phyloP scores from a whole-genome alignment of 2,888 invertebrate genomes.

The Gerosis bhagava region DNA sequence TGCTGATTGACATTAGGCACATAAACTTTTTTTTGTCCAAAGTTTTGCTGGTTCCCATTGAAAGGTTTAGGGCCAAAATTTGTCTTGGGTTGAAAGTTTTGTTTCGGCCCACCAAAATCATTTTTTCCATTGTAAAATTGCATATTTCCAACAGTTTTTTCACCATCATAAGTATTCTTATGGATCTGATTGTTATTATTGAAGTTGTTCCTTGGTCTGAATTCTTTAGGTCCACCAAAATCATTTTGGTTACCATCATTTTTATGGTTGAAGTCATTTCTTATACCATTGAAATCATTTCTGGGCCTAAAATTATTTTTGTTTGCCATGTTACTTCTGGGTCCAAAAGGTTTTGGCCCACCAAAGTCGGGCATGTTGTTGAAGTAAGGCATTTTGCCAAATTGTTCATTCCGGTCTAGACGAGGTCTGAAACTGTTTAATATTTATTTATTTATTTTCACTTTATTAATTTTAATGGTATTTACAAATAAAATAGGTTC shows the following conservation, averaged over 20 bases:
- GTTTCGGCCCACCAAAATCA: slow-evolving; percentile 77
- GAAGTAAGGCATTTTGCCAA: slow-evolving; percentile 79
- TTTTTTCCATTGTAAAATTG: slow-evolving; percentile 70
- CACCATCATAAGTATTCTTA: slow-evolving; percentile 64
- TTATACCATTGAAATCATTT: slow-evolving; percentile 73
- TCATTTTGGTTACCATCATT: slow-evolving; percentile 67
- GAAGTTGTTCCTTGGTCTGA: slow-evolving; percentile 67
- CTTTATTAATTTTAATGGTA: no score
- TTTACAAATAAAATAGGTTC: no score
- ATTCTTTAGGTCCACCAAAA: slow-evolving; percentile 75
- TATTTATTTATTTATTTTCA: no score
- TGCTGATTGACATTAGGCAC: slow-evolving; percentile 55
- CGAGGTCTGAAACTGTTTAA: slow-evolving; percentile 80
- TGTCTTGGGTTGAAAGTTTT: slow-evolving; percentile 62
- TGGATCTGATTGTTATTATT: slow-evolving; percentile 60
- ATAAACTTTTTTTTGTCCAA: slow-evolving; percentile 62
- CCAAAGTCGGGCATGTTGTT: slow-evolving; percentile 73
- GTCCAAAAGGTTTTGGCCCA: slow-evolving; percentile 75
- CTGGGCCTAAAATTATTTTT: slow-evolving; percentile 74
- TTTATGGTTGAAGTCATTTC: slow-evolving; percentile 64
- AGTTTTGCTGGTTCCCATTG: slow-evolving; percentile 60
- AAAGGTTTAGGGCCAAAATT: slow-evolving; percentile 67
- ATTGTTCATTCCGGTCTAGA: slow-evolving; percentile 85
- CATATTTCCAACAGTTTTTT: slow-evolving; percentile 64
- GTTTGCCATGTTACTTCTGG: slow-evolving; percentile 65